Evolutionary conservation across 2,888 invertebrate species (phyloP).

Genomic region (Agrotis exclamationis): DNA sequence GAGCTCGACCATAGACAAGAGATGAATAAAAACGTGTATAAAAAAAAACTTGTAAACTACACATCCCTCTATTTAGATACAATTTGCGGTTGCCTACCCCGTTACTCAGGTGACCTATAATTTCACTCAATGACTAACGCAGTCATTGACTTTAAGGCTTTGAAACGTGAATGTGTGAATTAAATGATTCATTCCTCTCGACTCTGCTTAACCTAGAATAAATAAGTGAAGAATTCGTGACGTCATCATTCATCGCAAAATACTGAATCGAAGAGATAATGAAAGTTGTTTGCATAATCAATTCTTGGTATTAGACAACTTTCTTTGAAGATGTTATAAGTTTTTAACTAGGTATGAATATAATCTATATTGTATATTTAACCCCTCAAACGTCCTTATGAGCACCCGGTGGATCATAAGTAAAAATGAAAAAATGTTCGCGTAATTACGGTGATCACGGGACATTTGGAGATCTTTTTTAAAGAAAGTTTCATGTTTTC

Average conservation of each 20-base stretch:
- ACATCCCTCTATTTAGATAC: constrained; percentile 8
- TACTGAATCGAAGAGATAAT: constrained; percentile 33
- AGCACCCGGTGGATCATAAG: too few species aligned
- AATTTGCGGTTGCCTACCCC: constrained; percentile 24
- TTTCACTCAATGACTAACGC: constrained; percentile 45
- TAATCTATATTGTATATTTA: too few species aligned
- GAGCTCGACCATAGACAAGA: too few species aligned
- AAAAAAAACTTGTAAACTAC: background rate
- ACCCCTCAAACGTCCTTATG: too few species aligned
- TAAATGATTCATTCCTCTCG: constrained; percentile 40
- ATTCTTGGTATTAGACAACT: constrained; percentile 23
- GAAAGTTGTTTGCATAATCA: constrained; percentile 36
- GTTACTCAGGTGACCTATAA: constrained; percentile 37
- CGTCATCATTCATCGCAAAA: constrained; percentile 36
- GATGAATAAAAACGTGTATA: too few species aligned
- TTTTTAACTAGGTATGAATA: background rate
- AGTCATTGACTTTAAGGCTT: constrained; percentile 40
- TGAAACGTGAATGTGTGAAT: constrained; percentile 15
- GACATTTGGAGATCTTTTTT: too few species aligned
- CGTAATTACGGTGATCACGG: too few species aligned
- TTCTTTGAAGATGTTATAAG: constrained; percentile 14
- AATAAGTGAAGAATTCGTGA: constrained; percentile 34
- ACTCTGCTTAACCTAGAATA: constrained; percentile 42
- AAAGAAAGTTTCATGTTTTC: too few species aligned
- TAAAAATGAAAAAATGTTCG: too few species aligned